Percentiles rank a stretch among this genome's conserved stretches.
phyloP scores from a whole-genome alignment of 2,113 vertebrate genomes.

The Corydoras sp. region DNA sequence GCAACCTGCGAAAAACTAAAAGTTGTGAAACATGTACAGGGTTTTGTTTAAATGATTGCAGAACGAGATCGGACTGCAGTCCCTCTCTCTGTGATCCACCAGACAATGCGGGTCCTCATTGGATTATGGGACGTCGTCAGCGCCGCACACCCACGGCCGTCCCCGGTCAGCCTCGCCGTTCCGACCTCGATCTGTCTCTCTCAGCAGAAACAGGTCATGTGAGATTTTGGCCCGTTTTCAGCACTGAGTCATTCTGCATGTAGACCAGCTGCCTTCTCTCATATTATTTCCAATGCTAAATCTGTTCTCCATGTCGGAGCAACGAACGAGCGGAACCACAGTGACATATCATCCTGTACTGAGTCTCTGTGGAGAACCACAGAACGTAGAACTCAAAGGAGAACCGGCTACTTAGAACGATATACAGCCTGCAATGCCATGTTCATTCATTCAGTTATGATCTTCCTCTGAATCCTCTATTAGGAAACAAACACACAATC shows the following conservation, averaged over 20 bases:
- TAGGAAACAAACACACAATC: no score
- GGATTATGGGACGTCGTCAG: slow-evolving; percentile 15
- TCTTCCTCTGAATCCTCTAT: no score
- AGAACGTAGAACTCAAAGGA: neutral
- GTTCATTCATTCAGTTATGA: no score
- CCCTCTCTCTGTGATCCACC: neutral
- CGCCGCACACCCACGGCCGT: slow-evolving; percentile 11
- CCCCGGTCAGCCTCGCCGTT: slow-evolving; percentile 7
- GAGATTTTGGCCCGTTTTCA: slow-evolving; percentile 19
- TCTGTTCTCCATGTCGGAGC: slow-evolving; percentile 8
- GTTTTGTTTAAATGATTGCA: slow-evolving; percentile 19
- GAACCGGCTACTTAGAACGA: neutral
- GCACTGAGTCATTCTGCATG: slow-evolving; percentile 11
- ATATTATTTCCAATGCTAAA: slow-evolving; percentile 14
- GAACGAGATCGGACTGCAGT: neutral
- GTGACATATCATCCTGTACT: neutral
- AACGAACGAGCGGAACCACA: slow-evolving; percentile 2
- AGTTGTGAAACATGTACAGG: no score
- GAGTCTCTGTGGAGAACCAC: neutral
- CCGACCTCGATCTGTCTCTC: slow-evolving; percentile 29
- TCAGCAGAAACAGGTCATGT: slow-evolving; percentile 2
- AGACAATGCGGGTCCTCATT: slow-evolving; percentile 22
- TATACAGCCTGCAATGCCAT: no score
- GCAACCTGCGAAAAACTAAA: no score
- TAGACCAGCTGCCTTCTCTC: slow-evolving; percentile 12